Percentiles rank a stretch among this genome's conserved stretches.
Evolutionary conservation across 1,140 invertebrate genomes (phyloP).

Genomic region (Rhysida immarginata): DNA sequence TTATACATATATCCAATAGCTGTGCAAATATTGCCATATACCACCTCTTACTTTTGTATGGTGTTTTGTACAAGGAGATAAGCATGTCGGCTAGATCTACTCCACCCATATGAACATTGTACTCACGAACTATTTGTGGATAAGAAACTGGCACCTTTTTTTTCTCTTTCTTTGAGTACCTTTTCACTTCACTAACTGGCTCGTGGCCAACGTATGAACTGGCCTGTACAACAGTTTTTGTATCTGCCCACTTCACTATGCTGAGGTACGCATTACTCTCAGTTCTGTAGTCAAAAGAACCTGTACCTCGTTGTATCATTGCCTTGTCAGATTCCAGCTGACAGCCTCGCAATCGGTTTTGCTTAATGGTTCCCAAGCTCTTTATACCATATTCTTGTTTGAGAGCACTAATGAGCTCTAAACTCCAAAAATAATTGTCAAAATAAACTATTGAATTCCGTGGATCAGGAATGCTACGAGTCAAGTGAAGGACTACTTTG

Average conservation of each 20-base stretch:
- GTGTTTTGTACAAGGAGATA: neutral
- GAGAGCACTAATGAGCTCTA: neutral
- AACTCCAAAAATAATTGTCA: neutral
- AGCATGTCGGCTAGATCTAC: neutral
- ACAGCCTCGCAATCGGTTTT: neutral
- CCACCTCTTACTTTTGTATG: neutral
- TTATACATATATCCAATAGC: neutral
- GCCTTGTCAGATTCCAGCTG: neutral
- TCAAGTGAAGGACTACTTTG: neutral
- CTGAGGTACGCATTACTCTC: neutral
- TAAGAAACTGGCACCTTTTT: neutral
- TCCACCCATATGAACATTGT: neutral
- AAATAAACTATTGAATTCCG: neutral
- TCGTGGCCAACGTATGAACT: neutral
- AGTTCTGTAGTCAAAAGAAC: neutral
- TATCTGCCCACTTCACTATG: neutral
- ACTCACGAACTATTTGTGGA: neutral
- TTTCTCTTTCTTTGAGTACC: neutral
- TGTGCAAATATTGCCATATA: neutral
- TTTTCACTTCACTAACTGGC: neutral
- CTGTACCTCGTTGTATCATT: neutral
- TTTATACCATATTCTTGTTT: neutral
- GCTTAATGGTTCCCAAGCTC: neutral
- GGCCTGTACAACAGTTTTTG: neutral
- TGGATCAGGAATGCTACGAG: neutral